These are phyloP conservation scores for Drosophila barbarae DNA, from an alignment of 2,888 invertebrate genomes.

Conservation along the genomic window DNA sequence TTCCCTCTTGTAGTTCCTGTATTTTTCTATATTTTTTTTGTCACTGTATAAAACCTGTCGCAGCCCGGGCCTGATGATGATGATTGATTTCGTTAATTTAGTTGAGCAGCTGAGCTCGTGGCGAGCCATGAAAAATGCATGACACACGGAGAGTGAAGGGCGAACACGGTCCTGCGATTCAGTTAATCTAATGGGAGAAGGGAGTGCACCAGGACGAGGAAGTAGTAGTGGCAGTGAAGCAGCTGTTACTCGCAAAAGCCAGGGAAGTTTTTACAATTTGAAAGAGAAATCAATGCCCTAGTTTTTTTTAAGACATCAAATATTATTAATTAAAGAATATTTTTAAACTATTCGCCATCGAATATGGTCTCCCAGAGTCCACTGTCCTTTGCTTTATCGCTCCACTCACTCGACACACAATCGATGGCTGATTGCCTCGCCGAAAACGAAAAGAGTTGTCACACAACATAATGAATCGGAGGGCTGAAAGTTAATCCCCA, in stretches of 20 bases:
- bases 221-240: background rate
- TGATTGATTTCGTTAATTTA: slow-evolving; percentile 68
- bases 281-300: background rate
- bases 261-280: background rate
- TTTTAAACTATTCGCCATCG: background rate
- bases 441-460: slow-evolving; percentile 22
- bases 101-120: slow-evolving; percentile 43
- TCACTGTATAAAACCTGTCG: slow-evolving; percentile 21
- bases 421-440: slow-evolving; percentile 22
- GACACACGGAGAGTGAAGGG: slow-evolving; percentile 7
- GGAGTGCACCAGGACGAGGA: background rate
- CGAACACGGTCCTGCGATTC: slow-evolving; percentile 16
- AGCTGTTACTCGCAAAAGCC: slow-evolving; percentile 4
- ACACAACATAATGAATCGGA: slow-evolving; percentile 32
- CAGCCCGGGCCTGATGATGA: slow-evolving; percentile 32
- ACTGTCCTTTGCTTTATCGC: background rate
- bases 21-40: background rate
- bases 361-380: background rate
- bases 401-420: slow-evolving; percentile 8
- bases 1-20: background rate
- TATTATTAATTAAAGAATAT: background rate
- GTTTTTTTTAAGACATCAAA: background rate
- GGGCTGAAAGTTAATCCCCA: slow-evolving; percentile 15
- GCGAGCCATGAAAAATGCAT: slow-evolving; percentile 43
- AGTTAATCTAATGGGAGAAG: slow-evolving; percentile 31